Base-by-base conservation (phyloP, 2,888 invertebrate genomes). In the Hyposoter dolosus region DNA sequence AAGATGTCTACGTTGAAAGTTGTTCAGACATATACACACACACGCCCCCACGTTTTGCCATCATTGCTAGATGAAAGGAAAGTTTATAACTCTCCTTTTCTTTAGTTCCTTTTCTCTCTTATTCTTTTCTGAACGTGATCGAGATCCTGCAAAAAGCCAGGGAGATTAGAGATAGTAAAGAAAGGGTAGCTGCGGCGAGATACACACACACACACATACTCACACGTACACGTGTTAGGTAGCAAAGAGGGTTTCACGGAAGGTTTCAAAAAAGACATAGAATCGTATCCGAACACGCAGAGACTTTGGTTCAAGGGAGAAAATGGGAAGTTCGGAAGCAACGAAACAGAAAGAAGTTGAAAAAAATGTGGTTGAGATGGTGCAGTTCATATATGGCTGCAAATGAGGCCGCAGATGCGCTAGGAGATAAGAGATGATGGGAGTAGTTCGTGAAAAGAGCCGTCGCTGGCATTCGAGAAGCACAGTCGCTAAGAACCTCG, bases 331-430 rank as follows among this genome's bases (percentile, higher is more conserved):
- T 23, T 40, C 28, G 69, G 75, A 81, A 35, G 32, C 45, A 65
- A 53, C 60, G 65, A 63, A 77, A 74, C 74, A 88, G 86, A 89
- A 86, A 83, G 88, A 88, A 81, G 68, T 17, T 82, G 74, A 80
- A 43, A 68, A 78, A 28, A 53, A 56, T 60, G 69, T 77, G 69
- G 71, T 50, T 47, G 76, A 65, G 84, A 87, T 83, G 86, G 80
- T 80, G 89, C 88, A 86, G 88, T 89, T 90, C 91, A 90, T 91
- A 88, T 90, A 91, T 88, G 92, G 91, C 90, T 91, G 92, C 90
- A 92, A 92, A 92, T 92, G 92, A 92, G 92, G 92, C 90, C 91
- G 88, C 90, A 92, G 92, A 92, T 92, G 91, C 88, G 87, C 89
- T 15, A 83, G 83, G 86, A 88, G 92, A 92, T 92, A 92, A 91